Evolutionary conservation across 2,888 invertebrate genomes (phyloP), one percentile per base, ranked within the genome.

Genomic region (Lobophora halterata): DNA sequence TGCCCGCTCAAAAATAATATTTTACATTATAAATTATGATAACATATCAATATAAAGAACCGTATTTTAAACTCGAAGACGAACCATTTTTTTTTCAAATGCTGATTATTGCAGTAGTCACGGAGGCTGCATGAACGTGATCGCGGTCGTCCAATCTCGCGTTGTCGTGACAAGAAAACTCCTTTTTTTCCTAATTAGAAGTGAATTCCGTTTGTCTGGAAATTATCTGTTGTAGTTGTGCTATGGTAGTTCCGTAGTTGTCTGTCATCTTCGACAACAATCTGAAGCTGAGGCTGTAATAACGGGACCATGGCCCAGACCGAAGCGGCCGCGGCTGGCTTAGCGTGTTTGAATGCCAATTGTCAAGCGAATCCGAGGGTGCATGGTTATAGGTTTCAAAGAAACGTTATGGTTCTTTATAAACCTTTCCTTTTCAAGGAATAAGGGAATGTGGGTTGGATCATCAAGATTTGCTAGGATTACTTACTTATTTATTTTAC

Each of bases 71-170:
- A 32, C 24, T 37, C 19, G 24, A 25, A 38, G 18, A 24, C 24
- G 27, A 35, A 23, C 23, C 23, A 13, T 34, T 33, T 37, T 35
- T 24, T 23, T 28, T 30, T 17, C 18, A 24, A 21, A 26, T 45
- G 42, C 43, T 32, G 46, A 43, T 46, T 51, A 40, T 37, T 44
- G 43, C 46, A 41, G 52, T 48, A 55, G 62, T 69, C 65, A 61
- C 64, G 64, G 58, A 61, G 54, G 51, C 47, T 42, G 53, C 21
- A 50, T 49, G 58, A 55, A 70, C 69, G 71, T 71, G 72, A 70
- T 66, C 56, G 62, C 70, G 67, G 65, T 58, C 63, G 58, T 60
- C 55, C 57, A 61, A 58, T 60, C 58, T 60, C 56, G 52, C 52
- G 41, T 44, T 49, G 52, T 55, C 47, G 31, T 38, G 29, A 39